Evolutionary conservation across 2,888 invertebrate species (phyloP), one percentile per base, ranked within the genome.

Genomic region (Andricus quercusramuli): DNA sequence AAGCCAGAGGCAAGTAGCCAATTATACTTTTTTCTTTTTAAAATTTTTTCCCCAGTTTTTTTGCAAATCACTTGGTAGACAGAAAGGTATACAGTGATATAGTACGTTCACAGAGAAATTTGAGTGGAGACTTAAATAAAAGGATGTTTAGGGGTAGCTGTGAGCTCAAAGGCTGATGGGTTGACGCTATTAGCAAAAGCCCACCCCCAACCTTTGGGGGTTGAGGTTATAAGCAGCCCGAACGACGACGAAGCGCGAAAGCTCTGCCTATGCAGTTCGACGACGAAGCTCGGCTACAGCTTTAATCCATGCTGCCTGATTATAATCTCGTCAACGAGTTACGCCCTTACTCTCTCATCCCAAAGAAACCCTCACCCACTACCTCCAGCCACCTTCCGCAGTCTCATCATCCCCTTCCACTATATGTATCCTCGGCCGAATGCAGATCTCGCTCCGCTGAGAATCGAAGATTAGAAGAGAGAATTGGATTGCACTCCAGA

Each of bases 321-420:
- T 92, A 92, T 91, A 91, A 92, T 91, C 92, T 91, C 91, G 90
- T 92, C 91, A 91, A 89, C 90, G 91, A 91, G 90, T 91, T 91
- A 91, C 89, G 88, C 83, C 83, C 80, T 56, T 64, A 74, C 32
- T 74, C 56, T 74, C 74, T 81, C 79, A 77, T 84, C 78, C 78
- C 74, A 76, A 78, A 64, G n/a, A 47, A 77, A 62, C 74, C 67
- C 41, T 11, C n/a, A 47, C 17, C n/a, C 6, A 20, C 56, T 37
- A 74, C n/a, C 51, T 32, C 74, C 29, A 68, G 15, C 51, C 59
- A 56, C 56, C 32, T 74, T n/a, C 56, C 22, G 17, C 13, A 59
- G 74, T 56, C 56, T 74, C 74, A 74, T 56, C 74, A 74, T 74
- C 74, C 29, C 70, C 17, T 17, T 64, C 44, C n/a, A 37, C 44